Percentiles rank a stretch among this genome's conserved stretches.
phyloP scores from a whole-genome alignment of 2,888 invertebrate species.

The Cyrtodaria siliqua region DNA sequence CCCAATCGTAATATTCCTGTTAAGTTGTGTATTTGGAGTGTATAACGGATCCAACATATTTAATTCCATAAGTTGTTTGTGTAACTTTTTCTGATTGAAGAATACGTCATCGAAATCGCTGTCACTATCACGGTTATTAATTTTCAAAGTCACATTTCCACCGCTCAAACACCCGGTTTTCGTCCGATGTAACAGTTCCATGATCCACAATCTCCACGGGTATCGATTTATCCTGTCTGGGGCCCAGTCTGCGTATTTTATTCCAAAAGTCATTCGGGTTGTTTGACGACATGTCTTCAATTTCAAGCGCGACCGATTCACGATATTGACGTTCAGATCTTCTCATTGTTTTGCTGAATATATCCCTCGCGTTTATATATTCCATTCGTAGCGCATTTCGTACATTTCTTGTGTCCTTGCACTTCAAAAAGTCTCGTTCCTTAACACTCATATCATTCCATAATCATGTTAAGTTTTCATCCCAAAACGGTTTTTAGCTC shows the following conservation, averaged over 20 bases:
- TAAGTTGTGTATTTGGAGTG: constrained; percentile 16
- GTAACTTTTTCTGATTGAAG: too few relatives aligned
- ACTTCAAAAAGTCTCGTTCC: constrained; percentile 4
- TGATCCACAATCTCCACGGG: constrained; percentile 4
- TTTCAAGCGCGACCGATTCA: constrained; percentile 9
- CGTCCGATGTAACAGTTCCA: neutral
- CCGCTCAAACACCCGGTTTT: constrained; percentile 5
- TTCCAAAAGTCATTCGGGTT: constrained; percentile 47
- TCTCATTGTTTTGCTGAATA: constrained; percentile 15
- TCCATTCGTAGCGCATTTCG: too few relatives aligned
- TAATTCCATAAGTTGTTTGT: too few relatives aligned
- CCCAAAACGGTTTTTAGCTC: constrained; percentile 8
- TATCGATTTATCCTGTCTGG: constrained; percentile 2
- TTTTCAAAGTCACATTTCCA: too few relatives aligned
- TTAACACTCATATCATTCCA: constrained; percentile 1
- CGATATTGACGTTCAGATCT: constrained; percentile 15
- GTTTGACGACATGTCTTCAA: constrained; percentile 41
- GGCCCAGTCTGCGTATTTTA: constrained; percentile 39
- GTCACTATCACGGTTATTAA: too few relatives aligned
- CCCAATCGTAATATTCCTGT: constrained; percentile 9
- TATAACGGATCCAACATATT: too few relatives aligned
- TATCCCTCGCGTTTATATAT: too few relatives aligned
- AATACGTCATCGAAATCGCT: too few relatives aligned
- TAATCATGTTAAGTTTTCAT: neutral
- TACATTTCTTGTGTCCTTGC: neutral